Conservation (phyloP, 2,113 vertebrate genomes). For the Proterorhinus semilunaris region DNA sequence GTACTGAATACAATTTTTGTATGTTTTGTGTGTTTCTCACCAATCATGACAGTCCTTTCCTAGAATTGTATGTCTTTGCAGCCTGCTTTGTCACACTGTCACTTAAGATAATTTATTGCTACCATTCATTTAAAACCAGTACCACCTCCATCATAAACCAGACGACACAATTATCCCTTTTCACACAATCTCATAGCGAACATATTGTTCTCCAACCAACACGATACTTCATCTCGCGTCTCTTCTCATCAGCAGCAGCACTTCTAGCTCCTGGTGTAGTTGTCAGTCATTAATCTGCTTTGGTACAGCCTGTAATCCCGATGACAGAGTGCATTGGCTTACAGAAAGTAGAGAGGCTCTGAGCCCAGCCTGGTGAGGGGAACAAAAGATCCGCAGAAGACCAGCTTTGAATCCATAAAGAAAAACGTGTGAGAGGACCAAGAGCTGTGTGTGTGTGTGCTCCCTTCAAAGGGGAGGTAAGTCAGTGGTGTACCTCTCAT, state of each 20-base stretch:
- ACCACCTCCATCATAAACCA: conserved; percentile 4
- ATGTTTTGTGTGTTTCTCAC: too few species aligned
- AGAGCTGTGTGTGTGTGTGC: conserved; percentile 13
- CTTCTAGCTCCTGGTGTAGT: conserved; percentile 49
- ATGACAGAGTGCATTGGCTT: conserved; percentile 67
- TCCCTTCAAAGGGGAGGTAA: conserved; percentile 39
- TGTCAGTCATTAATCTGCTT: conserved; percentile 77
- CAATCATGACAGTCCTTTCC: background rate
- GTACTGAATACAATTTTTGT: too few species aligned
- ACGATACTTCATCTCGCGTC: conserved; percentile 58
- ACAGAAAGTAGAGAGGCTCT: conserved; percentile 69
- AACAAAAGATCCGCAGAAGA: conserved; percentile 69
- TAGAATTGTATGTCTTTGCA: conserved; percentile 23
- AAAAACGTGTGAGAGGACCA: conserved; percentile 18
- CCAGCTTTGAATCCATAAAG: conserved; percentile 62
- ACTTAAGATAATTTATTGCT: conserved; percentile 31
- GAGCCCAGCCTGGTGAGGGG: conserved; percentile 69
- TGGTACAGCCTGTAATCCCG: conserved; percentile 73
- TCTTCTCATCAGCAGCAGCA: conserved; percentile 51
- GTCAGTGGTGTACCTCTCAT: conserved; percentile 43
- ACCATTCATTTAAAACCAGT: conserved; percentile 26
- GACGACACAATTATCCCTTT: conserved; percentile 20
- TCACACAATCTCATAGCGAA: conserved; percentile 46
- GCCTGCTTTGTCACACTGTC: conserved; percentile 37
- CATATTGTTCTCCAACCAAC: conserved; percentile 61